These are phyloP conservation scores for Spialia ferax DNA, from an alignment of 2,888 invertebrate genomes.

Conservation along the genomic window DNA sequence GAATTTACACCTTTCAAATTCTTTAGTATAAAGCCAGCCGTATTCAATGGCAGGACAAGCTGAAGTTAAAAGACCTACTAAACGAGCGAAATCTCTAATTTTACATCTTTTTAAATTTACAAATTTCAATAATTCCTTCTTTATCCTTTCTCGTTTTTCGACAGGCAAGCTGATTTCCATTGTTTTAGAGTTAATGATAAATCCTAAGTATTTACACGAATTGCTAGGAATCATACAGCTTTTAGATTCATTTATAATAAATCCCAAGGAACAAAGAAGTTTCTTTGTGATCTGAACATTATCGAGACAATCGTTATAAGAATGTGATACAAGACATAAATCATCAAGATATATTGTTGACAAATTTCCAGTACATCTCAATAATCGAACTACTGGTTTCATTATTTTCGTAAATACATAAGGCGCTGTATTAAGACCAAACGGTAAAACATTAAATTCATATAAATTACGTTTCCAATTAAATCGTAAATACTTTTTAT, in stretches of 20 bases:
- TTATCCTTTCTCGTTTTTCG: conserved; percentile 11
- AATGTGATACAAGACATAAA: conserved; percentile 13
- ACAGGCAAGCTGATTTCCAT: conserved; percentile 18
- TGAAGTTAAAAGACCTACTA: conserved; percentile 19
- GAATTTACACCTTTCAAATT: conserved; percentile 34
- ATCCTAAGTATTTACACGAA: conserved; percentile 15
- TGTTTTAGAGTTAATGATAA: conserved; percentile 14
- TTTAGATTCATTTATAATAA: conserved; percentile 20
- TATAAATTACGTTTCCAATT: conserved; percentile 14
- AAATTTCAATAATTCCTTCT: conserved; percentile 7
- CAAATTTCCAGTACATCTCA: conserved; percentile 13
- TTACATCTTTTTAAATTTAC: conserved; percentile 5
- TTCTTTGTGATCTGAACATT: conserved; percentile 16
- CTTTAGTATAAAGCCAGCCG: conserved; percentile 35
- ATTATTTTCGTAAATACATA: conserved; percentile 27
- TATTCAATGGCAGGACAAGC: conserved; percentile 32
- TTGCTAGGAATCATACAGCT: conserved; percentile 7
- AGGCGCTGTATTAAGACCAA: conserved; percentile 21
- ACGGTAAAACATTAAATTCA: conserved; percentile 40
- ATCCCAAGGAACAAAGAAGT: conserved; percentile 15
- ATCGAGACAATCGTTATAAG: not conserved
- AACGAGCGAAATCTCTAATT: conserved; percentile 15
- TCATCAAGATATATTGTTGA: conserved; percentile 19
- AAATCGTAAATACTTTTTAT: conserved; percentile 29
- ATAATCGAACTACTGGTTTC: conserved; percentile 24